Evolutionary conservation across 2,113 vertebrate species (phyloP), one percentile per base, ranked within the genome.

Genomic region (Turnix velox): DNA sequence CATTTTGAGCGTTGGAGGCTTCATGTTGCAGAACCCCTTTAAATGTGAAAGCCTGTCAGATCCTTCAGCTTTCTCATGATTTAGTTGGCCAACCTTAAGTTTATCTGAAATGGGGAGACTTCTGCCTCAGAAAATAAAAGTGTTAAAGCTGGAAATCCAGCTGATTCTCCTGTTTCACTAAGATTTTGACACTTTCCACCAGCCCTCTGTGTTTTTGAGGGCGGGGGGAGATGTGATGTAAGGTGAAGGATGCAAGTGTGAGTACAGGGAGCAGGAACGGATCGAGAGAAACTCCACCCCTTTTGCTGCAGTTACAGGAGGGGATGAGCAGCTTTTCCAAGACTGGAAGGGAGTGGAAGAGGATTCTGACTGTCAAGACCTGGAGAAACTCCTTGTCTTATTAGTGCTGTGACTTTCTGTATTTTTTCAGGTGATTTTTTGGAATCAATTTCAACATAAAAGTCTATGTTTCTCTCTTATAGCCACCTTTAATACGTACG

Each of bases 1-100:
- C 69, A 46, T 92, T 94, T 91, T 90, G 58, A 93, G 88, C 89
- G 85, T 77, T 83, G 88, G 90, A 95, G 63, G 54, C 71, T 94
- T 88, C 20, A 2, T 35, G 40, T 51, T 90, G 85, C 71, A 63
- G 39, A 78, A 59, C 69, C 77, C 3, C 57, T 80, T 83, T 6
- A 62, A 33, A 17, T 28, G 30, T 40, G 40, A 19, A 84, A 57
- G 28, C 55, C 31, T 33, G 2, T 66, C 28, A 16, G 42, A 40
- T 73, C 54, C 7, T 18, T 7, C 2, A 13, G 57, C 30, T 46
- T 33, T 49, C 23, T 42, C 51, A 27, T 18, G 35, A 25, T 85
- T 63, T 17, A 48, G 33, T 83, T 86, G 82, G 61, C 74, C 62
- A 72, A 5, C 28, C 12, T n/a, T 72, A 5, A 3, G 0, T 13